Conservation (phyloP, 1,140 invertebrate genomes). For the Euglossa dilemma region DNA sequence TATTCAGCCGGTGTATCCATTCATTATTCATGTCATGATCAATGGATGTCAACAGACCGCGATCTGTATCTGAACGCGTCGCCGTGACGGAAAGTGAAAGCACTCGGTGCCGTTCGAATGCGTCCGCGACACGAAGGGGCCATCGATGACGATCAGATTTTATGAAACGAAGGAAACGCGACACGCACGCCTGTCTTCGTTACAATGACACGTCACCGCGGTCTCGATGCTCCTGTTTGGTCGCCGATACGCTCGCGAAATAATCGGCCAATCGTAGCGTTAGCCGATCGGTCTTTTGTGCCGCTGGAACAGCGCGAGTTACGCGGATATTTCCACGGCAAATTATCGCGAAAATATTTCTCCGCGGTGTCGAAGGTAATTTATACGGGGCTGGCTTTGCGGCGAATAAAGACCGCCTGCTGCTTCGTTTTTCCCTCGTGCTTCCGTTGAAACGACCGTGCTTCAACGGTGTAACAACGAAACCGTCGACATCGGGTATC, state of each 20-base stretch:
- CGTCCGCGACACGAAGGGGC: background rate
- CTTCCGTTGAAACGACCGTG: too few relatives aligned
- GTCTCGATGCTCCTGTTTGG: background rate
- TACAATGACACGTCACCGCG: background rate
- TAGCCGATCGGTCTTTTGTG: background rate
- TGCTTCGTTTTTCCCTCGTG: too few relatives aligned
- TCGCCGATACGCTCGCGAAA: background rate
- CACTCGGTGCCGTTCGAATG: conserved; percentile 4
- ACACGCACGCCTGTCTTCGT: background rate
- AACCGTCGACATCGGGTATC: background rate
- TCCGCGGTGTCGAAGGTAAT: too few relatives aligned
- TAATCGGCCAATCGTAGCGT: conserved; percentile 12
- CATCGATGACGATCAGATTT: conserved; percentile 11
- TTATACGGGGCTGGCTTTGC: too few relatives aligned
- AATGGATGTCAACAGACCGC: conserved; percentile 73
- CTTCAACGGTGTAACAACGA: too few relatives aligned
- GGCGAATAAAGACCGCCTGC: too few relatives aligned
- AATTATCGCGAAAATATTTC: too few relatives aligned
- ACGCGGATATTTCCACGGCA: background rate
- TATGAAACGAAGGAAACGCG: conserved; percentile 2
- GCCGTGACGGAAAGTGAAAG: conserved; percentile 65
- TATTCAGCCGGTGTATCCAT: conserved; percentile 74
- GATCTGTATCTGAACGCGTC: conserved; percentile 70
- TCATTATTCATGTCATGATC: conserved; percentile 77
- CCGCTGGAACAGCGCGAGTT: too few relatives aligned